phyloP scores from a whole-genome alignment of 2,113 vertebrate species.

The Bujurquina vittata region DNA sequence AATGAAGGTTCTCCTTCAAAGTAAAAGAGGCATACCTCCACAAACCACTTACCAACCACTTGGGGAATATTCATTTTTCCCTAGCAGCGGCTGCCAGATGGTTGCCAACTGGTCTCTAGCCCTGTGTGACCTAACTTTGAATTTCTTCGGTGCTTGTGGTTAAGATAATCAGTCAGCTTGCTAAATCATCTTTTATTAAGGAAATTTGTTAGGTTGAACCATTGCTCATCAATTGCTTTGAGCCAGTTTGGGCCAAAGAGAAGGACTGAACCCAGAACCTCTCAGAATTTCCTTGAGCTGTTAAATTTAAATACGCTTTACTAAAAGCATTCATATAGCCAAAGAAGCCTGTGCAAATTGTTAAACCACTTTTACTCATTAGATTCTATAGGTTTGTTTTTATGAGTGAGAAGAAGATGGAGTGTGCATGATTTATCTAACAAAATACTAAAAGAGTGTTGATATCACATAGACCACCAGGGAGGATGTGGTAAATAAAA shows the following conservation, averaged over 20 bases:
- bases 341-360: neutral
- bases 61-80: too few relatives aligned
- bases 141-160: neutral
- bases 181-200: neutral
- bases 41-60: neutral
- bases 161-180: neutral
- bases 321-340: neutral
- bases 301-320: neutral
- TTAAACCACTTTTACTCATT: neutral
- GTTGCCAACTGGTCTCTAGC: neutral
- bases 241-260: neutral
- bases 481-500: conserved; percentile 42
- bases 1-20: too few relatives aligned
- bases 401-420: neutral
- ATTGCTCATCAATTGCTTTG: too few relatives aligned
- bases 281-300: neutral
- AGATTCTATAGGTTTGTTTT: neutral
- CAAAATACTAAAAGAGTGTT: conserved; percentile 38
- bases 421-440: conserved; percentile 27
- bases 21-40: neutral
- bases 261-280: neutral
- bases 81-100: neutral
- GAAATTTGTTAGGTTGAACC: neutral
- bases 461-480: conserved; percentile 22
- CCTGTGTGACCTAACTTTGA: neutral